Percentiles rank a stretch among this genome's conserved stretches.
These are phyloP conservation scores for Epicampocera succincta DNA, from an alignment of 2,888 invertebrate genomes.

Conservation along the genomic window DNA sequence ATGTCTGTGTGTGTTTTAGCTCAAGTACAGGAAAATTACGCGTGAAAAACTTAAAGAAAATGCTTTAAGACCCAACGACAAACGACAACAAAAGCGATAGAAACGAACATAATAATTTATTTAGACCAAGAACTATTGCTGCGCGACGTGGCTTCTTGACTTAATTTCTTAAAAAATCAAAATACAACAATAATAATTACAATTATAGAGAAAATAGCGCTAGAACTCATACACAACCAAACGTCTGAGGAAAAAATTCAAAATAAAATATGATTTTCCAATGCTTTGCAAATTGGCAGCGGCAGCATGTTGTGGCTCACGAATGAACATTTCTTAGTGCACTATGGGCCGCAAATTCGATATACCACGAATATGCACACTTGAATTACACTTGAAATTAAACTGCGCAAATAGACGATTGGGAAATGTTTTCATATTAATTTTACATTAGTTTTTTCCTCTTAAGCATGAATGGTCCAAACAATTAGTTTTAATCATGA, in stretches of 20 bases:
- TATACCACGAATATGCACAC: too few species aligned
- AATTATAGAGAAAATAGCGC: slow-evolving; percentile 8
- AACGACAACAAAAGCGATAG: slow-evolving; percentile 26
- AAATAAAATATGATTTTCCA: slow-evolving; percentile 70
- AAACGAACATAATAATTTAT: slow-evolving; percentile 39
- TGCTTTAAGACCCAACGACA: slow-evolving; percentile 29
- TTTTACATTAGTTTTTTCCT: too few species aligned
- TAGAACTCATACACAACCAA: slow-evolving; percentile 6
- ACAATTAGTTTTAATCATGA: too few species aligned
- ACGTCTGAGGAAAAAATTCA: slow-evolving; percentile 56
- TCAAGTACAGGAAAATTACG: slow-evolving; percentile 69
- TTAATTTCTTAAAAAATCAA: slow-evolving; percentile 32
- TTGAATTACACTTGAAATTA: too few species aligned
- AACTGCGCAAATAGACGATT: too few species aligned
- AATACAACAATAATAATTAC: slow-evolving; percentile 16
- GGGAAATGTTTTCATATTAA: too few species aligned
- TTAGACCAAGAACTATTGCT: slow-evolving; percentile 42
- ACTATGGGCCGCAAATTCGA: slow-evolving; percentile 15
- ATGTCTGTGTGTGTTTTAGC: slow-evolving; percentile 61
- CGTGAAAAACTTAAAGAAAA: slow-evolving; percentile 63
- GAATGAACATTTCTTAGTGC: slow-evolving; percentile 34
- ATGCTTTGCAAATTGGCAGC: slow-evolving; percentile 62
- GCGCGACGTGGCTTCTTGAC: slow-evolving; percentile 38
- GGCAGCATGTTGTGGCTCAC: slow-evolving; percentile 40
- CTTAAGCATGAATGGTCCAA: too few species aligned